Conservation (phyloP, 2,113 vertebrate species). For the Fregata magnificens region DNA sequence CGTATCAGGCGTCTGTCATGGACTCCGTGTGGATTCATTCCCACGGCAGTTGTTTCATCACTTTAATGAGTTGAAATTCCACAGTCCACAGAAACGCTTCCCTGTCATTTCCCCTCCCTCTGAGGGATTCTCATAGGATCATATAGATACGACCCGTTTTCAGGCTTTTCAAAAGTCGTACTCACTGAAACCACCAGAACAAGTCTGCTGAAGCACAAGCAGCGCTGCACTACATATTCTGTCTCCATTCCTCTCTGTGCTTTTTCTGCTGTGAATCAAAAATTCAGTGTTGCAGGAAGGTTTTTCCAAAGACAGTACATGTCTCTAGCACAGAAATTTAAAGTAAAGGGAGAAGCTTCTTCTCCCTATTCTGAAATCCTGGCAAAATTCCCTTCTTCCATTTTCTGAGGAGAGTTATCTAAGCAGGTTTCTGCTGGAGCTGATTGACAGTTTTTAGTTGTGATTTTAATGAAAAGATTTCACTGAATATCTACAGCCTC, state of each 20-base stretch:
- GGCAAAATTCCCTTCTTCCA: not conserved
- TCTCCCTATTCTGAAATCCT: not conserved
- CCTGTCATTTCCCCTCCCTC: not conserved
- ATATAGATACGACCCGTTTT: not conserved
- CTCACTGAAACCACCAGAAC: not conserved
- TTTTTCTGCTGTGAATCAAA: not conserved
- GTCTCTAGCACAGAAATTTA: not conserved
- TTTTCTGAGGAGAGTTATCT: not conserved
- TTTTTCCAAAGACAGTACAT: not conserved
- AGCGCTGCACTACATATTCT: not conserved
- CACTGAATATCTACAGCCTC: not conserved
- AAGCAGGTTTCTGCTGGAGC: not conserved
- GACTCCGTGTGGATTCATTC: not conserved
- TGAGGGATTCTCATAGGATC: not conserved
- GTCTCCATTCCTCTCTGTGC: not conserved
- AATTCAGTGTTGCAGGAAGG: not conserved
- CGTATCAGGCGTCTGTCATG: not conserved
- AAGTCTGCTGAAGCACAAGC: not conserved
- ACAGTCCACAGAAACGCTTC: not conserved
- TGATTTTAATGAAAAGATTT: not conserved
- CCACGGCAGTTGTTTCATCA: conserved; percentile 1
- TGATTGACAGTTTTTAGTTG: not conserved
- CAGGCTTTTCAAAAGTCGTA: not conserved
- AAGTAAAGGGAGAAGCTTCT: not conserved
- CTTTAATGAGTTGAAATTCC: conserved; percentile 35